Evolutionary conservation across 2,888 invertebrate genomes (phyloP).

Genomic region (Teinopalpus imperialis): DNA sequence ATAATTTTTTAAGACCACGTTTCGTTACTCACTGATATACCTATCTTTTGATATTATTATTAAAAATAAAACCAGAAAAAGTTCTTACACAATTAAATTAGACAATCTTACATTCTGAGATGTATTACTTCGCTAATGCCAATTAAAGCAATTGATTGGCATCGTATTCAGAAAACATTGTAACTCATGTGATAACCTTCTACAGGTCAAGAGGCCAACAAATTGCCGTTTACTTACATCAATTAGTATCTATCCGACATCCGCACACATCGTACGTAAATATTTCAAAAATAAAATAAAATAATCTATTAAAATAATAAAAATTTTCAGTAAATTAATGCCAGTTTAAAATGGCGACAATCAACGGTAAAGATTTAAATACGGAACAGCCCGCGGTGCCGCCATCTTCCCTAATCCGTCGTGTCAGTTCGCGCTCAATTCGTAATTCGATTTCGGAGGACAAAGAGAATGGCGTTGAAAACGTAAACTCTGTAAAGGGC

Average conservation of each 20-base stretch:
- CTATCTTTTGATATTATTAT: too few relatives aligned
- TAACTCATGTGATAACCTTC: constrained; percentile 30
- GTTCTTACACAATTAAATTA: too few relatives aligned
- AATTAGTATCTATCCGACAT: constrained; percentile 24
- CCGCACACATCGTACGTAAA: constrained; percentile 29
- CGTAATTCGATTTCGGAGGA: constrained; percentile 73
- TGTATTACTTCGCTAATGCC: neutral
- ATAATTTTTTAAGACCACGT: too few relatives aligned
- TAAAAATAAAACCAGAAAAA: too few relatives aligned
- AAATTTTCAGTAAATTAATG: constrained; percentile 33
- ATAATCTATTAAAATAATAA: constrained; percentile 13
- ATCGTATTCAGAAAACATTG: constrained; percentile 3
- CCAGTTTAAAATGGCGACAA: constrained; percentile 55
- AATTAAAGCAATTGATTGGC: constrained; percentile 3
- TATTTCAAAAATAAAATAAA: constrained; percentile 2
- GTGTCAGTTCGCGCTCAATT: constrained; percentile 68
- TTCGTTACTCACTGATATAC: too few relatives aligned
- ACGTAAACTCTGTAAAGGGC: constrained; percentile 41
- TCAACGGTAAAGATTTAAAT: constrained; percentile 66
- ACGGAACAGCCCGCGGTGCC: constrained; percentile 58
- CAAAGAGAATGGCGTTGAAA: constrained; percentile 63
- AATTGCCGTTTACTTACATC: constrained; percentile 27
- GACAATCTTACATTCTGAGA: too few relatives aligned
- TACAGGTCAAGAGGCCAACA: constrained; percentile 10
- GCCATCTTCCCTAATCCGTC: constrained; percentile 69